Evolutionary conservation across 2,888 invertebrate species (phyloP).

Genomic region (Rhimphoctona megacephalus): DNA sequence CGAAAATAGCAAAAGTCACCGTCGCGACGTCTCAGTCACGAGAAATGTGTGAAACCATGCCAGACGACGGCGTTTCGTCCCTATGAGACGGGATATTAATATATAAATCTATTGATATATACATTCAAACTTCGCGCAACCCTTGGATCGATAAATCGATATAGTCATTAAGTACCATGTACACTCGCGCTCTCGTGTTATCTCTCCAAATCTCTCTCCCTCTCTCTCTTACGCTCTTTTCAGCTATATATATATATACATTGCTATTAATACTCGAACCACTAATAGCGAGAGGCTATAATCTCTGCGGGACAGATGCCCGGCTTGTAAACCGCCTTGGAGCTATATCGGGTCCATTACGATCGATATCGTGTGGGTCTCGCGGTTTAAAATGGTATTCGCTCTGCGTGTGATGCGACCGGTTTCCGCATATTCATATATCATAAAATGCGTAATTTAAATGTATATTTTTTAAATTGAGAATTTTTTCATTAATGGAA

Average conservation of each 20-base stretch:
- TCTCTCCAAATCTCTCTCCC: conserved; percentile 49
- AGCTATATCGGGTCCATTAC: conserved; percentile 68
- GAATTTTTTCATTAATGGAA: conserved; percentile 22
- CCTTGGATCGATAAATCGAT: conserved; percentile 73
- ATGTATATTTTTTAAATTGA: background rate
- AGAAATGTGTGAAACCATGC: conserved; percentile 35
- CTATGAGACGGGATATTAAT: conserved; percentile 38
- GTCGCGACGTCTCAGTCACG: conserved; percentile 36
- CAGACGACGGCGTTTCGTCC: conserved; percentile 49
- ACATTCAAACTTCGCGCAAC: background rate
- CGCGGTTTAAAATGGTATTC: conserved; percentile 26
- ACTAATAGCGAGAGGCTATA: conserved; percentile 72
- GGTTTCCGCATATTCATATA: conserved; percentile 28
- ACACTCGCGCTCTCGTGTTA: conserved; percentile 64
- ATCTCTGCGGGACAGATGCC: conserved; percentile 75
- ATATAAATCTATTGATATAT: conserved; percentile 20
- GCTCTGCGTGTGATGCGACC: conserved; percentile 26
- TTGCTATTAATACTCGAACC: conserved; percentile 74
- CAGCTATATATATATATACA: conserved; percentile 40
- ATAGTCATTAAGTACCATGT: conserved; percentile 72
- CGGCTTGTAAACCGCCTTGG: conserved; percentile 66
- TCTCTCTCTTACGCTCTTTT: conserved; percentile 31
- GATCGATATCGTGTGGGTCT: conserved; percentile 67
- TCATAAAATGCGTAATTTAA: background rate
- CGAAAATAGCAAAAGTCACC: background rate